Base-by-base conservation (phyloP, 64 coral and sea anemone genomes). In the Acropora yongei region DNA sequence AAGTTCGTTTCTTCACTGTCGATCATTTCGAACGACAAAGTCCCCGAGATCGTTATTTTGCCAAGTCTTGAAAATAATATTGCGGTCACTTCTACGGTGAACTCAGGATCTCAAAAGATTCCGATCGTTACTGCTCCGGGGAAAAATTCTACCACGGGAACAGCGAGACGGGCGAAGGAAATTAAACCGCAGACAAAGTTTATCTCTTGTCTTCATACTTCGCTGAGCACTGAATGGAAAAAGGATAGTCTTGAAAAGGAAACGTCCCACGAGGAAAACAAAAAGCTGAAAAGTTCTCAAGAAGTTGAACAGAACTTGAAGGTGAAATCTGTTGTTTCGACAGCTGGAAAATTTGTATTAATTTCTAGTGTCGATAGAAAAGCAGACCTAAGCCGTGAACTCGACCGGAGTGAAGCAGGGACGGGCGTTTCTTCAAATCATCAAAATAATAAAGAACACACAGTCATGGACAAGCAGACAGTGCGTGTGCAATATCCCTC, bases 141-240 rank as follows among this genome's bases (percentile, higher is more conserved):
- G 43, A 17, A 71, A 8, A 85, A 85, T 20, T 9, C 16, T 13
- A 49, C 3, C 2, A 68, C 42, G 3, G 43, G 66, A 71, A 7
- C 61, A 20, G 14, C 43, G 44, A 72, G 48, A 2, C 45, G 44
- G 1, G 61, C 44, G 45, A 44, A 17, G 47, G 65, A 65, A 63
- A 5, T 13, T 8, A 45, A 71, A n/a, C 17, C 65, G 8, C 63
- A 69, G 17, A 43, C 82, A 1, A 85, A 47, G 12, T 85, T 49
- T 68, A n/a, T 85, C 7, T 85, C 82, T 4, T 71, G 82, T 49
- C 82, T 85, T 85, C 82, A 85, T 7, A 85, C 82, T 85, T 85
- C 82, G 3, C 46, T 85, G n/a, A 85, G 82, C 63, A 85, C 82
- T 8, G 82, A 85, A n/a, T 85, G 82, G 82, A 85, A 16, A n/a